Percentiles rank a stretch among this genome's conserved stretches.
These are phyloP conservation scores for Dascyllus trimaculatus DNA, from an alignment of 2,113 vertebrate genomes.

Conservation along the genomic window DNA sequence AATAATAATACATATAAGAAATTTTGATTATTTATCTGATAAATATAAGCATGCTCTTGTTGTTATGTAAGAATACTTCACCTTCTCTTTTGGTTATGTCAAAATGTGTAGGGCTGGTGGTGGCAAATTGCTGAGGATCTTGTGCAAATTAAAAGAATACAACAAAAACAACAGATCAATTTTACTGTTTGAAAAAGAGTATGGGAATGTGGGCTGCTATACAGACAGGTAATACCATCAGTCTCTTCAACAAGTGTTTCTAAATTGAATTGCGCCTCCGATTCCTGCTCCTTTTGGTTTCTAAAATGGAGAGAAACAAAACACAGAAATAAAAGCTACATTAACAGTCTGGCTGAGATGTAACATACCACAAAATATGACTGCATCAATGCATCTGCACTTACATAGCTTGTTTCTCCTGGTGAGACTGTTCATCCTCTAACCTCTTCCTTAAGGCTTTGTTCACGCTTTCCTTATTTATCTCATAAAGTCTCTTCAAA, in stretches of 20 bases:
- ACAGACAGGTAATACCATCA: slow-evolving; percentile 63
- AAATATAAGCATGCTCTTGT: neutral
- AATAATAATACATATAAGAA: too few relatives aligned
- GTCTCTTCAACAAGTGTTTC: slow-evolving; percentile 61
- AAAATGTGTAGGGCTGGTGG: neutral
- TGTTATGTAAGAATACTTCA: slow-evolving; percentile 20
- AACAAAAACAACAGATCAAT: neutral
- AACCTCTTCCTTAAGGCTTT: slow-evolving; percentile 78
- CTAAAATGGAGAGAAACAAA: slow-evolving; percentile 76
- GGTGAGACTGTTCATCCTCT: slow-evolving; percentile 62
- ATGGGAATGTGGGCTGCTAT: neutral
- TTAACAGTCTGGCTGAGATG: neutral
- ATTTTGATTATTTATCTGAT: too few relatives aligned
- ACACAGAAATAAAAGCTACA: slow-evolving; percentile 26
- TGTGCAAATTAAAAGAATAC: slow-evolving; percentile 33
- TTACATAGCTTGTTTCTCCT: slow-evolving; percentile 66
- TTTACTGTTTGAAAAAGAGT: neutral
- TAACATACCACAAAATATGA: neutral
- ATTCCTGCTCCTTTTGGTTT: slow-evolving; percentile 63
- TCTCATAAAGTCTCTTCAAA: slow-evolving; percentile 77
- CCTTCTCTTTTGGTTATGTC: slow-evolving; percentile 38
- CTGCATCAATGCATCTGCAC: slow-evolving; percentile 21
- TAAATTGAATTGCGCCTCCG: slow-evolving; percentile 47
- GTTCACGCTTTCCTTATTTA: slow-evolving; percentile 83
- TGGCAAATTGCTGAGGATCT: neutral